phyloP scores from a whole-genome alignment of 2,797 vertebrate genomes.

The Lerista edwardsae region DNA sequence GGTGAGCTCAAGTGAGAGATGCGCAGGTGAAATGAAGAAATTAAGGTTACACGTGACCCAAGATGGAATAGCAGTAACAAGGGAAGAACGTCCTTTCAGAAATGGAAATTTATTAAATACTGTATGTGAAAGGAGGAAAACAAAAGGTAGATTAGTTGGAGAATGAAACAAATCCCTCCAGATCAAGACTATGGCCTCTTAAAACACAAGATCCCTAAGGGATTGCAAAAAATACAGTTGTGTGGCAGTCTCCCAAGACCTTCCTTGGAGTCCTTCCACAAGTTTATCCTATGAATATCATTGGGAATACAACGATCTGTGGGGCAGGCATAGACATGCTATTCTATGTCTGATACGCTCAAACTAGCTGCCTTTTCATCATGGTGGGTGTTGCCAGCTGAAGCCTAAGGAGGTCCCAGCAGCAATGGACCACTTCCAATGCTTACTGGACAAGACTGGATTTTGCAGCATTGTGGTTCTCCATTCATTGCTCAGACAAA shows the following conservation, averaged over 20 bases:
- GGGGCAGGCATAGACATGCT: background rate
- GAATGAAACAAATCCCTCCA: background rate
- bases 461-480: background rate
- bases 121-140: background rate
- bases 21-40: background rate
- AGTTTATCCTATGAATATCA: background rate
- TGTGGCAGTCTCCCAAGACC: background rate
- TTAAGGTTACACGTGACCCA: background rate
- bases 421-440: background rate
- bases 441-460: background rate
- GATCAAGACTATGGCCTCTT: background rate
- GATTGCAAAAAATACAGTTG: background rate
- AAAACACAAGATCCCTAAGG: background rate
- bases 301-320: background rate
- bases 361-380: background rate
- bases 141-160: background rate
- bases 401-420: background rate
- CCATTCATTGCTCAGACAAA: background rate
- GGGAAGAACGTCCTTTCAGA: background rate
- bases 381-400: background rate
- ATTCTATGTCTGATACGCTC: background rate
- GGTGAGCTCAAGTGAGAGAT: constrained; percentile 3
- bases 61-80: background rate
- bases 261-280: background rate
- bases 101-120: constrained; percentile 8